Conservation (phyloP, 1,140 invertebrate species). For the Eurytemora carolleeae region DNA sequence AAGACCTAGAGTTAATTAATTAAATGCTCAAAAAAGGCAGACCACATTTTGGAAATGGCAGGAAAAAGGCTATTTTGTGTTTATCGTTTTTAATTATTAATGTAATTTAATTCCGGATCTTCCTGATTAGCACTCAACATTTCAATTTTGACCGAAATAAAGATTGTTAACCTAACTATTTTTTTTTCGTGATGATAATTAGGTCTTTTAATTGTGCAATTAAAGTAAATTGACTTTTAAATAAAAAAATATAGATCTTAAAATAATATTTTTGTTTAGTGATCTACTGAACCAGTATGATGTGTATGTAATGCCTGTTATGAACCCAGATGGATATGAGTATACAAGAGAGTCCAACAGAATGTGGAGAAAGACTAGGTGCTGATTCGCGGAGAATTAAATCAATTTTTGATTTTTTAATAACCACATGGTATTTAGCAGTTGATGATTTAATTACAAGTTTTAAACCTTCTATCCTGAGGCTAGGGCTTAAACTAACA, state of each 20-base stretch:
- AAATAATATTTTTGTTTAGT: background rate
- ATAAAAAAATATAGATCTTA: background rate
- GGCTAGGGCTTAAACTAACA: too few relatives aligned
- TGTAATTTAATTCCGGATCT: background rate
- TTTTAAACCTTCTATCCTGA: too few relatives aligned
- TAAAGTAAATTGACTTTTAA: background rate
- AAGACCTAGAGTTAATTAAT: too few relatives aligned
- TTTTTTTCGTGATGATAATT: conserved; percentile 29
- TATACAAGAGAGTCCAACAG: conserved; percentile 19
- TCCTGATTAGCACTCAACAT: background rate
- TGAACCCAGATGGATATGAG: conserved; percentile 20
- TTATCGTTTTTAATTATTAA: too few relatives aligned
- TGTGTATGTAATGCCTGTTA: conserved; percentile 24
- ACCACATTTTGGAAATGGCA: too few relatives aligned
- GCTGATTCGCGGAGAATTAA: too few relatives aligned
- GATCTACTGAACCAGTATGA: conserved; percentile 44
- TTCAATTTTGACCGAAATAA: background rate
- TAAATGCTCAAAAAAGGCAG: too few relatives aligned
- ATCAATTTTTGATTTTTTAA: too few relatives aligned
- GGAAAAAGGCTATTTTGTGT: too few relatives aligned
- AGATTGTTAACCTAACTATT: conserved; percentile 30
- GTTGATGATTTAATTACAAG: too few relatives aligned
- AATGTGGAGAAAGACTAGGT: conserved; percentile 22
- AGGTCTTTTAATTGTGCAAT: background rate
- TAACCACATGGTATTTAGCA: too few relatives aligned